Evolutionary conservation across 1,140 invertebrate species (phyloP).

Genomic region (Bombyx mori): DNA sequence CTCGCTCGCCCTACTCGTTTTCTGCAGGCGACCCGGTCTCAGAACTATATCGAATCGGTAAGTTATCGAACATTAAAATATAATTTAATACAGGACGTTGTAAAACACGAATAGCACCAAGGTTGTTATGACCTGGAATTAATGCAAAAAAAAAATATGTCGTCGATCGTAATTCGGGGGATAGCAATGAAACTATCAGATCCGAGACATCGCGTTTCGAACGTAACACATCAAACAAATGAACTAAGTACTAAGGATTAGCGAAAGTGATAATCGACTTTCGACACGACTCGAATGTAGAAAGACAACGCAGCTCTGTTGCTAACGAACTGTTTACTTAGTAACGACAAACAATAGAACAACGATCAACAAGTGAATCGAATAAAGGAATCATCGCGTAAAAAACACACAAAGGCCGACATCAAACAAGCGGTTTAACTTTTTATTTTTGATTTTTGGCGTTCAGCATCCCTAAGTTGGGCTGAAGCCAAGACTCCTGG

Average conservation of each 20-base stretch:
- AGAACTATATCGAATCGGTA: slow-evolving; percentile 70
- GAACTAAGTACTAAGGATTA: slow-evolving; percentile 1
- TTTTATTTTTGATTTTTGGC: slow-evolving; percentile 3
- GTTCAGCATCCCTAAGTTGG: slow-evolving; percentile 27
- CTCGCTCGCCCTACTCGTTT: slow-evolving; percentile 60
- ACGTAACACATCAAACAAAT: too few relatives aligned
- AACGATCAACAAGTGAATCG: too few relatives aligned
- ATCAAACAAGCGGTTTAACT: neutral
- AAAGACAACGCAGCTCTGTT: neutral
- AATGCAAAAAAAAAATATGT: slow-evolving; percentile 3
- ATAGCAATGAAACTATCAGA: too few relatives aligned
- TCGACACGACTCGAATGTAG: slow-evolving; percentile 6
- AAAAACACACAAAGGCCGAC: neutral
- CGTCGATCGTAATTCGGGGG: neutral
- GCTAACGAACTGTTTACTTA: too few relatives aligned
- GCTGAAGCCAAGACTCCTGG: slow-evolving; percentile 43
- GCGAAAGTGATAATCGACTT: slow-evolving; percentile 13
- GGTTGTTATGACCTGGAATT: slow-evolving; percentile 1
- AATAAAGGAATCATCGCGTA: too few relatives aligned
- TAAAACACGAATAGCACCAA: neutral
- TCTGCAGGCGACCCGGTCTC: slow-evolving; percentile 60
- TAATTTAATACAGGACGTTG: slow-evolving; percentile 1
- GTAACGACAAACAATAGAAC: too few relatives aligned
- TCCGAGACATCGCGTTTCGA: too few relatives aligned
- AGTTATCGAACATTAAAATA: slow-evolving; percentile 18